Percentiles rank a stretch among this genome's conserved stretches.
These are phyloP conservation scores for Taenioides sp. DNA, from an alignment of 2,797 vertebrate species.

Conservation along the genomic window DNA sequence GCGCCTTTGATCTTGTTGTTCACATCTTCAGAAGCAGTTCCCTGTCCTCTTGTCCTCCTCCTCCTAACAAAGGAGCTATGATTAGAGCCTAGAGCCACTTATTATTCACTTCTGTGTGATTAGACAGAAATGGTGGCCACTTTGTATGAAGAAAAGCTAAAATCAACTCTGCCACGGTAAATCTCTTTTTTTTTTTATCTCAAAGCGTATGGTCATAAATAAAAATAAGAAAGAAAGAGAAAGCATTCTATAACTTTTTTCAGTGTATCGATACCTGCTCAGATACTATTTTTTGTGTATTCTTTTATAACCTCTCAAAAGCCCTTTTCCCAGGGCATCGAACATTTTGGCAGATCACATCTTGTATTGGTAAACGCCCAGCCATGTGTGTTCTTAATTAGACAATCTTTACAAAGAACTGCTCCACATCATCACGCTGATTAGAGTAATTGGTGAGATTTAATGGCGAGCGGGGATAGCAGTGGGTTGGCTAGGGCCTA, in stretches of 20 bases:
- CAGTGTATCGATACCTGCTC: too few species aligned
- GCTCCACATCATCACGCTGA: slow-evolving; percentile 65
- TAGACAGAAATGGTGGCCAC: slow-evolving; percentile 35
- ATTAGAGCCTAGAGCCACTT: slow-evolving; percentile 44
- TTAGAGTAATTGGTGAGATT: slow-evolving; percentile 81
- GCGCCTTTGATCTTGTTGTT: slow-evolving; percentile 68
- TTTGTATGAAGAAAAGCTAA: slow-evolving; percentile 30
- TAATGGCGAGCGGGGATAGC: slow-evolving; percentile 69
- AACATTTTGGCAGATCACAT: slow-evolving; percentile 29
- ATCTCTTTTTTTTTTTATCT: slow-evolving; percentile 28
- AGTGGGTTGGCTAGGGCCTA: slow-evolving; percentile 62
- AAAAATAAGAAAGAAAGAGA: neutral
- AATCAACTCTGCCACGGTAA: slow-evolving; percentile 24
- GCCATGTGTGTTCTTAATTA: slow-evolving; percentile 72
- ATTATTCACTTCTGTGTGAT: slow-evolving; percentile 21
- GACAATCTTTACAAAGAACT: slow-evolving; percentile 66
- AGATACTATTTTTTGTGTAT: slow-evolving; percentile 1
- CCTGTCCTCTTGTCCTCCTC: neutral
- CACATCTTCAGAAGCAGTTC: slow-evolving; percentile 12
- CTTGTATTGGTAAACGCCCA: slow-evolving; percentile 46
- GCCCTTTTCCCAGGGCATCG: neutral
- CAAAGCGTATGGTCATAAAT: slow-evolving; percentile 15
- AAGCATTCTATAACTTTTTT: too few species aligned
- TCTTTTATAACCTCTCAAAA: slow-evolving; percentile 19
- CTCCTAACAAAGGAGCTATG: slow-evolving; percentile 42